Conservation (phyloP, 2,113 vertebrate species). For the Notothenia coriiceps region DNA sequence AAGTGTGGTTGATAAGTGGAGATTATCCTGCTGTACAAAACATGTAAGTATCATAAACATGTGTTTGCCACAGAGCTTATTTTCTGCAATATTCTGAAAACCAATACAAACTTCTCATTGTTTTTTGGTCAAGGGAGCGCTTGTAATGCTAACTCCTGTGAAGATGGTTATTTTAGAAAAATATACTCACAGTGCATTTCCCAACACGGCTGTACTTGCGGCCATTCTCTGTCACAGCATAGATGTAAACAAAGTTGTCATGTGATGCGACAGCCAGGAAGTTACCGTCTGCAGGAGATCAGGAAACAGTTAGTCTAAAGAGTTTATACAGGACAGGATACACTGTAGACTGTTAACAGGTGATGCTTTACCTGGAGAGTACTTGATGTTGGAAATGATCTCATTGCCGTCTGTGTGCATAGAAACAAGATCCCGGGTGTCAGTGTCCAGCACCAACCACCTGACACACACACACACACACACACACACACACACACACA, state of each 20-base stretch:
- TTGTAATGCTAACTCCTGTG: no score
- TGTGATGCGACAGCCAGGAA: slow-evolving; percentile 89
- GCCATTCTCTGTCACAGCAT: slow-evolving; percentile 86
- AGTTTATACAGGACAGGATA: no score
- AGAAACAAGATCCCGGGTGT: slow-evolving; percentile 89
- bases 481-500: no score
- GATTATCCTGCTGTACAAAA: no score
- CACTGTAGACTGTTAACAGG: neutral
- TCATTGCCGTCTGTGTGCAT: slow-evolving; percentile 91
- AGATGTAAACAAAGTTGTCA: slow-evolving; percentile 95
- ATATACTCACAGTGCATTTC: slow-evolving; percentile 84
- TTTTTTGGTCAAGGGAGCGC: no score
- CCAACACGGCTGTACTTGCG: slow-evolving; percentile 86
- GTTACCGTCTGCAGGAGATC: slow-evolving; percentile 78
- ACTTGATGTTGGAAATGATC: slow-evolving; percentile 90
- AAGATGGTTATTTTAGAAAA: neutral
- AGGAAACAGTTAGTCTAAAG: slow-evolving; percentile 5
- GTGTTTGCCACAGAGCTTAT: no score
- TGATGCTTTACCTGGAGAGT: slow-evolving; percentile 87
- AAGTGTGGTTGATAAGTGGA: no score
- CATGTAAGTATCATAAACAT: no score
- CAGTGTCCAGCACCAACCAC: slow-evolving; percentile 92
- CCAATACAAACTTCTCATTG: no score
- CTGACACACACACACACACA: slow-evolving; percentile 65
- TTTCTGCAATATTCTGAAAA: no score